A percentile compares a stretch with the other conserved stretches of the same genome.
phyloP scores from a whole-genome alignment of 2,113 vertebrate species.

The Lepus americanus region DNA sequence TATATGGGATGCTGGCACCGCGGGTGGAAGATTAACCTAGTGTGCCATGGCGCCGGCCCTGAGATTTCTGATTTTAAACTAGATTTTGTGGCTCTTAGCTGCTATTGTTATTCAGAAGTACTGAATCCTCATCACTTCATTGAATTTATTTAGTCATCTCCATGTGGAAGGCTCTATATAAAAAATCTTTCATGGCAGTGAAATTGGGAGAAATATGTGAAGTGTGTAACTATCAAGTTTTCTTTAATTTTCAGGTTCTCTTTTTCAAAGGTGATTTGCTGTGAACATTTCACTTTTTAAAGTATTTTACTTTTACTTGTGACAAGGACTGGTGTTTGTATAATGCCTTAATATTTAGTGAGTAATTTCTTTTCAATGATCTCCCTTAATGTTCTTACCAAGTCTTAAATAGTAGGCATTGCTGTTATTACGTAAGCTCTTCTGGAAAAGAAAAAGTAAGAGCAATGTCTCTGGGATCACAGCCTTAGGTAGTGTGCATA shows the following conservation, averaged over 20 bases:
- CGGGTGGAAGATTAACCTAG: too few relatives aligned
- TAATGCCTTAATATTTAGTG: slow-evolving; percentile 2
- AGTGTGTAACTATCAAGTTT: not conserved
- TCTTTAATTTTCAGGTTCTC: slow-evolving; percentile 21
- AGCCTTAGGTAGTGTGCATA: not conserved
- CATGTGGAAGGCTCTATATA: not conserved
- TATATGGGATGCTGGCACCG: too few relatives aligned
- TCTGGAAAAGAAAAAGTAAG: slow-evolving; percentile 19
- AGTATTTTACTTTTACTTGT: slow-evolving; percentile 27
- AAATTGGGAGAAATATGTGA: not conserved
- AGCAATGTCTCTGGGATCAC: not conserved
- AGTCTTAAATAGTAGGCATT: not conserved
- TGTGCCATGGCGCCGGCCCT: too few relatives aligned
- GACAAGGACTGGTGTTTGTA: not conserved
- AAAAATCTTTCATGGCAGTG: not conserved
- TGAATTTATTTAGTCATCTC: not conserved
- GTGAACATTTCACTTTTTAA: slow-evolving; percentile 20
- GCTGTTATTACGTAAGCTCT: not conserved
- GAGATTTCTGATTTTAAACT: not conserved
- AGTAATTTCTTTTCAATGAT: slow-evolving; percentile 19
- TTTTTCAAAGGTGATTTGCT: slow-evolving; percentile 50
- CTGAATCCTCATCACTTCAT: not conserved
- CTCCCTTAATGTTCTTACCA: not conserved
- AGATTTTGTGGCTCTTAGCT: not conserved
- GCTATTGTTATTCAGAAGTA: not conserved